Percentiles rank a stretch among this genome's conserved stretches.
Evolutionary conservation across 1,140 invertebrate species (phyloP).

Genomic region (Laupala kohalensis): DNA sequence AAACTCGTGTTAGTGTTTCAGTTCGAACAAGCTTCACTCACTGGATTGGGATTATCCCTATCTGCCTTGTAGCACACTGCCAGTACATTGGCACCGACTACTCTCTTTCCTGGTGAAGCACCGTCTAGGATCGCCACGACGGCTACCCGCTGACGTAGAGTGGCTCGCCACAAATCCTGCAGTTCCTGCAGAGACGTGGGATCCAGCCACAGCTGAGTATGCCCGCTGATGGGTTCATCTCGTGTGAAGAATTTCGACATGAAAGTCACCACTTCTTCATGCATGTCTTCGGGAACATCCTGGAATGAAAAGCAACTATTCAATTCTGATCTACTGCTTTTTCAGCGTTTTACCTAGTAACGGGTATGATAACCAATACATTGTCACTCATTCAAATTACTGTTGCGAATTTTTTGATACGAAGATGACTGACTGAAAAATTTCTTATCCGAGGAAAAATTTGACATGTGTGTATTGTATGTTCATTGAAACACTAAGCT

Average conservation of each 20-base stretch:
- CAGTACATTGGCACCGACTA: background rate
- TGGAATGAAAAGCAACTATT: constrained; percentile 26
- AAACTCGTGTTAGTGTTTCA: no score
- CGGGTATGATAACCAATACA: no score
- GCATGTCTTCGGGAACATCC: constrained; percentile 27
- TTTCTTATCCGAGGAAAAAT: no score
- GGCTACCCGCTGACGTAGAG: background rate
- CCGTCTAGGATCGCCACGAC: background rate
- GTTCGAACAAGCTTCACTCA: background rate
- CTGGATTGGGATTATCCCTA: background rate
- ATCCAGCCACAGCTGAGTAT: constrained; percentile 10
- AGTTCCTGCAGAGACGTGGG: background rate
- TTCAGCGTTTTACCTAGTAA: no score
- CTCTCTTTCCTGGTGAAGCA: background rate
- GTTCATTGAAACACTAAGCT: no score
- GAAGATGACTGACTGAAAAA: no score
- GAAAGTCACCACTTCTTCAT: constrained; percentile 23
- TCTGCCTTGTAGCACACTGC: background rate
- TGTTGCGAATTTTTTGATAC: no score
- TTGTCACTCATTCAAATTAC: no score
- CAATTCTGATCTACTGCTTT: no score
- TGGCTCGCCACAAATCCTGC: background rate
- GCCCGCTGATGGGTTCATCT: constrained; percentile 23
- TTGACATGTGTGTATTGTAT: no score
- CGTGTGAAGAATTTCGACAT: constrained; percentile 19